Evolutionary conservation across 2,113 vertebrate genomes (phyloP).

Genomic region (Archilochus colubris): DNA sequence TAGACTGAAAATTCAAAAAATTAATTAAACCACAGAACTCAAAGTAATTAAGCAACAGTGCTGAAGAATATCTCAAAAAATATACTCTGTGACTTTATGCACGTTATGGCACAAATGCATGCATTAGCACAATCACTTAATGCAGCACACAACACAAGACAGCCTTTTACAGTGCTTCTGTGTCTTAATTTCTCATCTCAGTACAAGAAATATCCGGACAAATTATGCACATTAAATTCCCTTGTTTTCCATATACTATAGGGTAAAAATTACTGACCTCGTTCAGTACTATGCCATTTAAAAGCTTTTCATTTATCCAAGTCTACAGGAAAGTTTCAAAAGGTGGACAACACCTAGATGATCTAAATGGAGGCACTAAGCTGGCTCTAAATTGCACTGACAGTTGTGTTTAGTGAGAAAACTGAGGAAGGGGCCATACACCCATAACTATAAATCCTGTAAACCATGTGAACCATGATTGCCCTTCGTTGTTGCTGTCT

Average conservation of each 20-base stretch:
- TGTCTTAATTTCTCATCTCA: not conserved
- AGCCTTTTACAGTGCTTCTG: not conserved
- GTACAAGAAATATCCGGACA: not conserved
- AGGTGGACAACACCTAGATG: not conserved
- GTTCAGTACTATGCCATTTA: not conserved
- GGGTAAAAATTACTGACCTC: not conserved
- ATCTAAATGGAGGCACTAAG: not conserved
- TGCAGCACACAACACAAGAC: not conserved
- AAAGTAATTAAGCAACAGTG: not conserved
- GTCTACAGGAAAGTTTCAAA: not conserved
- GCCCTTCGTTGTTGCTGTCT: not conserved
- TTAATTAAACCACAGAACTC: not conserved
- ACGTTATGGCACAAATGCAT: not conserved
- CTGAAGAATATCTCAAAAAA: not conserved
- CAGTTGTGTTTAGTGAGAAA: not conserved
- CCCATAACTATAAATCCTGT: not conserved
- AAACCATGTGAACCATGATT: not conserved
- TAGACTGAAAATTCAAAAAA: not conserved
- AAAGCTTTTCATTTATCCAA: not conserved
- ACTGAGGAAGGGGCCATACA: not conserved
- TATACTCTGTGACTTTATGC: not conserved
- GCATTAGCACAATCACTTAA: not conserved
- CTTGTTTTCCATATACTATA: not conserved
- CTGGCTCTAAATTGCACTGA: not conserved
- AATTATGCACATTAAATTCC: not conserved